These are phyloP conservation scores for Drosophila teissieri DNA, from an alignment of 1,140 invertebrate genomes.

Conservation along the genomic window DNA sequence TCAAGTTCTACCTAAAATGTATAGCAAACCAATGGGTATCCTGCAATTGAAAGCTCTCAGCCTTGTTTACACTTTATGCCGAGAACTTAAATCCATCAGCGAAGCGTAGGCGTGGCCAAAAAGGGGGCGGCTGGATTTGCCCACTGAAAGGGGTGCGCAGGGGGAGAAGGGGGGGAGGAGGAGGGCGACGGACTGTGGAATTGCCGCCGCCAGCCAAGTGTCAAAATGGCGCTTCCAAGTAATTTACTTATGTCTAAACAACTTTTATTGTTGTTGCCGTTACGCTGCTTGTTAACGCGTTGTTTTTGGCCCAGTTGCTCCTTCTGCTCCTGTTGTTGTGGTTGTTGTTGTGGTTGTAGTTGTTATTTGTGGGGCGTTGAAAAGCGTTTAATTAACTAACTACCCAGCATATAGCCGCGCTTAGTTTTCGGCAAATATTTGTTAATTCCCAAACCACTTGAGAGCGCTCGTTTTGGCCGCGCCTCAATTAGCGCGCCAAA, in stretches of 20 bases:
- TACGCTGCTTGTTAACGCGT: slow-evolving; percentile 30
- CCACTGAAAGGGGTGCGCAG: not conserved
- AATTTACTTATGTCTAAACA: slow-evolving; percentile 73
- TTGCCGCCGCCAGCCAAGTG: slow-evolving; percentile 67
- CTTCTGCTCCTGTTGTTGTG: slow-evolving; percentile 19
- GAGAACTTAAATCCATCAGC: slow-evolving; percentile 52
- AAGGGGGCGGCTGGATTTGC: not conserved
- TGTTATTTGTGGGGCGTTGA: slow-evolving; percentile 24
- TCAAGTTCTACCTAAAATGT: not conserved
- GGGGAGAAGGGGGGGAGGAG: not conserved
- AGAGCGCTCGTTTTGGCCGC: slow-evolving; percentile 4
- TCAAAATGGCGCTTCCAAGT: slow-evolving; percentile 75
- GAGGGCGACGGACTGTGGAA: slow-evolving; percentile 15
- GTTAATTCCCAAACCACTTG: slow-evolving; percentile 49
- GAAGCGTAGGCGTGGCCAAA: not conserved
- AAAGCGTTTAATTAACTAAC: slow-evolving; percentile 75
- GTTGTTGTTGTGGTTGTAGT: slow-evolving; percentile 11
- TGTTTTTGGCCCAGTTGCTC: slow-evolving; percentile 11
- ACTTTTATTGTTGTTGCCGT: slow-evolving; percentile 40
- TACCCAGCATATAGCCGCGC: slow-evolving; percentile 42
- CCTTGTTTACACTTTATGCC: slow-evolving; percentile 43
- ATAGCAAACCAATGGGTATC: not conserved
- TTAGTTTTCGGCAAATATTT: slow-evolving; percentile 73
- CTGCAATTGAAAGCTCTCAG: not conserved
- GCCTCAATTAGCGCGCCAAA: slow-evolving; percentile 69